Conservation (phyloP, 2,888 invertebrate species). For the Micoletzkya japonica region DNA sequence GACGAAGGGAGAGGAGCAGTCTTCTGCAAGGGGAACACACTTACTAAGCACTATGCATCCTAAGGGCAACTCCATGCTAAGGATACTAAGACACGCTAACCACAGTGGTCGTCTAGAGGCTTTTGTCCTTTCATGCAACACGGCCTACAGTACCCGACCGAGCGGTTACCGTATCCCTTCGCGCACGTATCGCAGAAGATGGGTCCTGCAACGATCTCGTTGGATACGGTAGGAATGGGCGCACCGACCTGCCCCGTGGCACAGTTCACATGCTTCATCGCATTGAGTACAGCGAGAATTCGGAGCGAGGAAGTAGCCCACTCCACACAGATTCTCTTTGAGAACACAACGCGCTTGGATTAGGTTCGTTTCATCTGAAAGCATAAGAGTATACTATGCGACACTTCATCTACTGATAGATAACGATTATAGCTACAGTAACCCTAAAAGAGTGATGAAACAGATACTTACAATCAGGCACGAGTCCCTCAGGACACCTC, state of each 20-base stretch:
- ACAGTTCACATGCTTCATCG: slow-evolving; percentile 55
- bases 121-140: slow-evolving; percentile 48
- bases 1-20: slow-evolving; percentile 33
- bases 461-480: slow-evolving; percentile 58
- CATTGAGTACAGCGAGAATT: slow-evolving; percentile 53
- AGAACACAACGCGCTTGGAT: slow-evolving; percentile 60
- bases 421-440: not conserved
- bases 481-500: slow-evolving; percentile 56
- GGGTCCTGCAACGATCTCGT: slow-evolving; percentile 36
- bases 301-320: slow-evolving; percentile 54
- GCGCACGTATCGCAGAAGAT: slow-evolving; percentile 58
- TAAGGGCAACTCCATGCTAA: not conserved
- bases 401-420: not conserved
- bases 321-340: slow-evolving; percentile 54
- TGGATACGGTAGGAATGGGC: no score
- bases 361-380: slow-evolving; percentile 56
- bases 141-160: slow-evolving; percentile 58
- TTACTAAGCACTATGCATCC: not conserved
- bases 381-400: not conserved
- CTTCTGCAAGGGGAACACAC: slow-evolving; percentile 36
- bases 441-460: not conserved
- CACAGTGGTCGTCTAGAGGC: slow-evolving; percentile 40
- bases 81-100: slow-evolving; percentile 30
- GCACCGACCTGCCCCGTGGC: slow-evolving; percentile 52
- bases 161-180: slow-evolving; percentile 52